phyloP scores from a whole-genome alignment of 2,888 invertebrate species.

The Nephrotoma appendiculata region DNA sequence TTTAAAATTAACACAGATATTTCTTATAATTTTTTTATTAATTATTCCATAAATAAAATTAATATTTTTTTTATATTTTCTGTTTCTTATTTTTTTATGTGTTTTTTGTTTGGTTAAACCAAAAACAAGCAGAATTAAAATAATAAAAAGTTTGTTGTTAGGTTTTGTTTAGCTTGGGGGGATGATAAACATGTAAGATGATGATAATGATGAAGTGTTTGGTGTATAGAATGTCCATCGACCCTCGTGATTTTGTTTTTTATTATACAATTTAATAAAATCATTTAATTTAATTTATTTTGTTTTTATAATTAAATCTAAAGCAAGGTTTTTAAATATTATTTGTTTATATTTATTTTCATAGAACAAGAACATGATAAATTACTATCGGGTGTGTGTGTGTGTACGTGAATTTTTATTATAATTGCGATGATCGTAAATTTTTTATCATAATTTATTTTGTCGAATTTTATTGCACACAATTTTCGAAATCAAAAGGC shows the following conservation, averaged over 20 bases:
- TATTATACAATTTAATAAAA: background rate
- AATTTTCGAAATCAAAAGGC: background rate
- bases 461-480: background rate
- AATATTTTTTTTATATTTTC: background rate
- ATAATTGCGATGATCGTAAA: background rate
- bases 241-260: background rate
- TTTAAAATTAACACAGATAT: background rate
- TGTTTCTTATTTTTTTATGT: background rate
- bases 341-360: background rate
- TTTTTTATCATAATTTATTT: background rate
- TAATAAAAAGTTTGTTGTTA: background rate
- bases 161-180: background rate
- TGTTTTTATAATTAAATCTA: background rate
- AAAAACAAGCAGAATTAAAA: background rate
- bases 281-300: background rate
- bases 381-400: background rate
- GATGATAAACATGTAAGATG: background rate
- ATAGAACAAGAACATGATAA: background rate
- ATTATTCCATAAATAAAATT: background rate
- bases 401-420: background rate
- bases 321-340: background rate
- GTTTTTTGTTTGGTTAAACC: background rate
- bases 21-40: background rate
- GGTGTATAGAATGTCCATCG: background rate
- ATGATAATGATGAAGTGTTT: background rate